These are phyloP conservation scores for Hippopotamus amphibius DNA, from an alignment of 2,113 vertebrate genomes.

Conservation along the genomic window DNA sequence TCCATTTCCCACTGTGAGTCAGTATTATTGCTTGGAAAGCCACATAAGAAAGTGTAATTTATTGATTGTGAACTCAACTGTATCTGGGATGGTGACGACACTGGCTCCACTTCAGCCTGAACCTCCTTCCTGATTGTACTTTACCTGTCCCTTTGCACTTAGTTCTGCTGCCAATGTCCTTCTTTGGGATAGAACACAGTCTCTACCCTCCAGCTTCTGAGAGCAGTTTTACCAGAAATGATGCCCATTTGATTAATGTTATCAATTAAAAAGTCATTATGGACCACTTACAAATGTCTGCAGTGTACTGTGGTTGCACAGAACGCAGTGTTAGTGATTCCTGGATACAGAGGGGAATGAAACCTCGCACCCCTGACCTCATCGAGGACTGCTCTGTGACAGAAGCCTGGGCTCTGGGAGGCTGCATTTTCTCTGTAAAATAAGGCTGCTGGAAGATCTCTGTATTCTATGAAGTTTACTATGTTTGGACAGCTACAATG, in stretches of 20 bases:
- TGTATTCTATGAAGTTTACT: neutral
- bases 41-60: neutral
- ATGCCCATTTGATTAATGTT: neutral
- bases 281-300: neutral
- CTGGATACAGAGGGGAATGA: neutral
- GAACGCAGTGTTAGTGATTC: neutral
- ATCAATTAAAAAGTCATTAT: neutral
- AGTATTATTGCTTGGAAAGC: neutral
- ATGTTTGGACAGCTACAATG: neutral
- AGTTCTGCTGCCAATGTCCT: neutral
- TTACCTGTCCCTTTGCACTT: neutral
- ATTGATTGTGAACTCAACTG: neutral
- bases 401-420: neutral
- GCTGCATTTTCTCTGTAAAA: neutral
- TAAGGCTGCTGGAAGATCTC: neutral
- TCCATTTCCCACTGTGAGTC: neutral
- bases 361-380: neutral
- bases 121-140: neutral
- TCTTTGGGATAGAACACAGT: neutral
- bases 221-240: neutral
- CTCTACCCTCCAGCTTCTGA: neutral
- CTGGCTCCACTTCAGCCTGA: neutral
- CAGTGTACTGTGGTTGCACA: neutral
- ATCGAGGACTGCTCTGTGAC: accelerated
- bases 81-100: neutral